Base-by-base conservation (phyloP, 1,140 invertebrate species). In the Zaprionus africanus region DNA sequence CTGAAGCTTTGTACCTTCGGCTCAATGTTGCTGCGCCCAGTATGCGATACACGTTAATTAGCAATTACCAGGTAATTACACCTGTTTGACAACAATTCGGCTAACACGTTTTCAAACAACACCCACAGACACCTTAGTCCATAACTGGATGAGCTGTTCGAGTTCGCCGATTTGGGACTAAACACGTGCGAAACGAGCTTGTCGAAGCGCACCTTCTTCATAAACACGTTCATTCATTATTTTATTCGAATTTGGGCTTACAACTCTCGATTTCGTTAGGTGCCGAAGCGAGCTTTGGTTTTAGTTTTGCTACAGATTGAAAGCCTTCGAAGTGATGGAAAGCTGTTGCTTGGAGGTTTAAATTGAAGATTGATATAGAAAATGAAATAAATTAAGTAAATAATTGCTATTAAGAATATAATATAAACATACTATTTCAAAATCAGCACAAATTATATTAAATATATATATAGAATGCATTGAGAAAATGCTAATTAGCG, bases 1-100 rank as follows among this genome's bases (percentile, higher is more conserved):
- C 84, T 87, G 84, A 87, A 75, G 67, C 69, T 79, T 72, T 85
- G 76, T 53, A 76, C 83, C 66, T 56, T 65, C 71, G 61, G 71
- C 67, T 70, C 78, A 78, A 75, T 81, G 76, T 60, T 62, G 28
- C n/a, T 31, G 56, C 53, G 54, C 19, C n/a, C 24, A 58, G 15
- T 38, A 13, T 26, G 58, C 34, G 59, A 63, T 41, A 70, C 43
- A 28, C 60, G 54, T 60, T 62, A 66, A 74, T 81, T 53, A 66
- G 63, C 54, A 70, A 76, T 78, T 59, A 65, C 56, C 66, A 19
- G 41, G 68, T 86, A 88, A 88, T 87, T 84, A 72, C 69, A 76
- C 46, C 69, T 65, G 61, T 66, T 56, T 53, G 51, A 72, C 51
- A 54, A 54, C 49, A 26, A 68, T 59, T 38, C 49, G 58, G 54